A percentile compares a stretch with the other conserved stretches of the same genome.
Conservation (phyloP, 2,113 vertebrate genomes). For the Chamaea fasciata region DNA sequence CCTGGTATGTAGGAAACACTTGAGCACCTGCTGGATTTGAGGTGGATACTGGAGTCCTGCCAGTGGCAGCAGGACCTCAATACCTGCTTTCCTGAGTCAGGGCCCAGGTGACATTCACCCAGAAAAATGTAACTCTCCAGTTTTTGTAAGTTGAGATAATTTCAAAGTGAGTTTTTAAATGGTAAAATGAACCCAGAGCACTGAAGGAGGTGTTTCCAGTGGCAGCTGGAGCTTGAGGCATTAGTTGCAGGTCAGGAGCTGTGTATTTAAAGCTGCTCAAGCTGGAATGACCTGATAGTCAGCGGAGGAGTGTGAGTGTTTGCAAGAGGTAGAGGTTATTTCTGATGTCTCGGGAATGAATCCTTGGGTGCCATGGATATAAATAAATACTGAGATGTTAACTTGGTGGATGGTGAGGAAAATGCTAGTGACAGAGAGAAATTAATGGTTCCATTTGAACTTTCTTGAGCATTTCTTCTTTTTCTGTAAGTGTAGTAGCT, state of each 20-base stretch:
- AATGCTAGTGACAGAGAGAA: not conserved
- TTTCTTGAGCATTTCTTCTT: not conserved
- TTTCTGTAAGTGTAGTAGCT: not conserved
- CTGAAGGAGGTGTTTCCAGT: not conserved
- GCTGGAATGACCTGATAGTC: not conserved
- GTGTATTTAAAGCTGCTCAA: not conserved
- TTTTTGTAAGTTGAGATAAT: not conserved
- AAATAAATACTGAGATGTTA: not conserved
- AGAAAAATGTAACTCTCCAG: not conserved
- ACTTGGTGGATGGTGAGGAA: not conserved
- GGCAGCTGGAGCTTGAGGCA: not conserved
- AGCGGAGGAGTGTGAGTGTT: not conserved
- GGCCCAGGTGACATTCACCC: fast-evolving
- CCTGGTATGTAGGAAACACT: not conserved
- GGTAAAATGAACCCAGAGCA: not conserved
- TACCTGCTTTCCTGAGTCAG: not conserved
- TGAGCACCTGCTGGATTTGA: not conserved
- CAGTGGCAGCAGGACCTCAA: not conserved
- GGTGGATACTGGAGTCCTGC: not conserved
- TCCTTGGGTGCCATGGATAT: not conserved
- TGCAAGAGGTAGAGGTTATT: not conserved
- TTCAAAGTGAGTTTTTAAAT: not conserved
- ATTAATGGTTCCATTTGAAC: not conserved
- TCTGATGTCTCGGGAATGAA: not conserved
- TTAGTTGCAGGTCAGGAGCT: not conserved